Base-by-base conservation (phyloP, 2,888 invertebrate species). In the Drosophila diplacantha region DNA sequence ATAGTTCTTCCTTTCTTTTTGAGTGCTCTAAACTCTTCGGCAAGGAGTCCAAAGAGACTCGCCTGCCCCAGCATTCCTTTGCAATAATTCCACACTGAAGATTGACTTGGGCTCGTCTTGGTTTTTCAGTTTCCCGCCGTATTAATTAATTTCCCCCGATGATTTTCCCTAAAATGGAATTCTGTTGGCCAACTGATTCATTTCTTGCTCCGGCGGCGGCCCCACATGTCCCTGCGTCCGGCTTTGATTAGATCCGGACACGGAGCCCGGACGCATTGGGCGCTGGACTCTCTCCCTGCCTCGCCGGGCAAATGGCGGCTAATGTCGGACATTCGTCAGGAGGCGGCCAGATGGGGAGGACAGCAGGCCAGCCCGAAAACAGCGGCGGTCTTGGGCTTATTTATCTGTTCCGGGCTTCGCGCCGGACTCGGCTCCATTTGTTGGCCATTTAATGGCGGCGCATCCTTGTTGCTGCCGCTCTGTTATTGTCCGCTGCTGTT, bases 361-460 rank as follows among this genome's bases (percentile, higher is more conserved):
- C 9, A 9, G 31, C 18, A 34, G 12, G 4, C 4, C 11, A 31
- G 18, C 35, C 51, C 58, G 1, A 41, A 59, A 57, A 26, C 34
- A 24, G 57, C 18, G 8, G 35, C 41, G 18, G 29, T 31, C 29
- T 18, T 20, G 51, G 26, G 54, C 57, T 34, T 58, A 58, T 58
- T 57, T 31, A 58, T 58, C 58, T 57, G 44, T 35, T 35, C 35
- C 9, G 32, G 56, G 11, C 34, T 35, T 20, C 35, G n/a, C 12
- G 12, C 20, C 35, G 34, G 26, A 50, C 50, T 35, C 50, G 3
- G 39, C 52, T 35, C 53, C 63, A 63, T 63, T 63, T 63, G 62
- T 63, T 63, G 63, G 64, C 55, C 64, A 54, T 63, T 63, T 50
- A 64, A 53, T 70, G 61, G 49, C 41, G 41, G 41, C 41, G 59